phyloP scores from a whole-genome alignment of 2,888 invertebrate genomes.

The Drosophila trichaetosa region DNA sequence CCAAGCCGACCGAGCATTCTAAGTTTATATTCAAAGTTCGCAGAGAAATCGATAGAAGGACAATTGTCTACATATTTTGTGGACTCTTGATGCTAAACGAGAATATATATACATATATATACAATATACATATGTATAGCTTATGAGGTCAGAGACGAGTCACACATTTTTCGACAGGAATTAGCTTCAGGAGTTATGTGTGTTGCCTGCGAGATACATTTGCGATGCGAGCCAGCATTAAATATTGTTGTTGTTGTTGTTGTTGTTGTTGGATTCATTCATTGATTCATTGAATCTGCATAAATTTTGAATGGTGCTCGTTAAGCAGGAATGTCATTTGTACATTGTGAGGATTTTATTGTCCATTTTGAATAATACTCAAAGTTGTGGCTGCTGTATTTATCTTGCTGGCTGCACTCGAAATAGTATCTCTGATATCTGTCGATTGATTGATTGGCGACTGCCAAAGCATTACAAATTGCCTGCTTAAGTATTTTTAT shows the following conservation, averaged over 20 bases:
- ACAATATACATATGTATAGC: background rate
- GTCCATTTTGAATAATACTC: constrained; percentile 18
- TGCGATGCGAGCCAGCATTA: background rate
- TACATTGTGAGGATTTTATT: constrained; percentile 10
- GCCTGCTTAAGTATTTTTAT: constrained; percentile 47
- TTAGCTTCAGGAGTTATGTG: background rate
- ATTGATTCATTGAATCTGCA: constrained; percentile 1
- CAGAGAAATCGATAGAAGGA: background rate
- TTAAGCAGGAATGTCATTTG: background rate
- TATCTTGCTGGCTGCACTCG: constrained; percentile 15
- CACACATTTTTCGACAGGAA: background rate
- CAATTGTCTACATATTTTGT: background rate
- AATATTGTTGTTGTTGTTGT: background rate
- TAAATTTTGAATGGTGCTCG: constrained; percentile 1
- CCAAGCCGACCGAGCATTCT: background rate
- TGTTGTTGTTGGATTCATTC: background rate
- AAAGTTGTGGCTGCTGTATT: constrained; percentile 7
- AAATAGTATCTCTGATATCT: constrained; percentile 34
- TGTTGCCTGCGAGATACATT: background rate
- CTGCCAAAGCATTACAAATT: constrained; percentile 53
- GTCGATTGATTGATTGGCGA: constrained; percentile 57
- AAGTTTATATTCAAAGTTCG: background rate
- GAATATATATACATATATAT: background rate
- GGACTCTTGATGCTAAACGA: background rate
- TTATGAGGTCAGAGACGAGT: background rate